These are phyloP conservation scores for Rhopilema esculentum DNA, from an alignment of 30 jellyfish, hydroid and myxozoan genomes.

Conservation along the genomic window DNA sequence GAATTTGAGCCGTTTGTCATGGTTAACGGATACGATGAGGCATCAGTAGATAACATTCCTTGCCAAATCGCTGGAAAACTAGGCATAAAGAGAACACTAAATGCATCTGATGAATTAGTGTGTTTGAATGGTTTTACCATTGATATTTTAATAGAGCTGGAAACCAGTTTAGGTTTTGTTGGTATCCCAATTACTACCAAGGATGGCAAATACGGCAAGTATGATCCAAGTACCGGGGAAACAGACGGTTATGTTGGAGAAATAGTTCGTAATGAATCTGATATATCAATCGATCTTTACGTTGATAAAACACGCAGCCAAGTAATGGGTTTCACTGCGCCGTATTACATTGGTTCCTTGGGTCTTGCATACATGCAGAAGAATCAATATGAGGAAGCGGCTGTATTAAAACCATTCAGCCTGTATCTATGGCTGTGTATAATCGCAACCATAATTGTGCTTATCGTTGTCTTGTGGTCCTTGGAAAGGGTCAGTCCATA, in stretches of 20 bases:
- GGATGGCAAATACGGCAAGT: slow-evolving; percentile 32
- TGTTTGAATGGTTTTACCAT: slow-evolving; percentile 39
- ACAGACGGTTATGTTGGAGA: not conserved
- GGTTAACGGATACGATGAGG: not conserved
- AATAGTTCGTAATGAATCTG: not conserved
- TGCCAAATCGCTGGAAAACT: not conserved
- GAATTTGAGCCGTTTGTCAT: not conserved
- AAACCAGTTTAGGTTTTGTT: slow-evolving; percentile 4
- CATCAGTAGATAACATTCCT: not conserved
- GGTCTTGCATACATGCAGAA: not conserved
- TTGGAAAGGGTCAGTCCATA: slow-evolving; percentile 29
- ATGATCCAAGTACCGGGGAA: not conserved
- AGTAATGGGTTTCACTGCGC: not conserved
- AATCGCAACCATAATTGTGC: not conserved
- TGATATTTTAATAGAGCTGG: slow-evolving; percentile 11
- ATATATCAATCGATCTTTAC: not conserved
- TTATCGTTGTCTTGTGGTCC: slow-evolving; percentile 6
- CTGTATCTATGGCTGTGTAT: slow-evolving; percentile 3
- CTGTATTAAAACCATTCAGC: slow-evolving; percentile 2
- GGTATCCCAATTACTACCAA: not conserved
- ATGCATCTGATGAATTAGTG: not conserved
- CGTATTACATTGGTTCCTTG: not conserved
- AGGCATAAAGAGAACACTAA: not conserved
- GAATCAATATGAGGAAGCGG: not conserved
- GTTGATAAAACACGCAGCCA: not conserved